These are phyloP conservation scores for Tenthredo amoena DNA, from an alignment of 2,888 invertebrate genomes.

Conservation along the genomic window DNA sequence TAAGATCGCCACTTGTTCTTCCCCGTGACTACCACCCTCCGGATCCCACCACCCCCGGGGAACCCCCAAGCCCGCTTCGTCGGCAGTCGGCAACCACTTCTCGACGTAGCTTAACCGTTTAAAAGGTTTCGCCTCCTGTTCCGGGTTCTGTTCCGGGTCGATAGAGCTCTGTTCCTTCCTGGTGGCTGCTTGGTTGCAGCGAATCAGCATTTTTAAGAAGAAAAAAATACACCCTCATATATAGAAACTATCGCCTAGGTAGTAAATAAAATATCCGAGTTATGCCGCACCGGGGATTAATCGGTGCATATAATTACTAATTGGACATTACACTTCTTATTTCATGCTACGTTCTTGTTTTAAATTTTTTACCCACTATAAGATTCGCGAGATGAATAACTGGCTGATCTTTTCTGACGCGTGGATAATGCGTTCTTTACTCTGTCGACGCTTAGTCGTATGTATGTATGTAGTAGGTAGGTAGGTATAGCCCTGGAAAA, in stretches of 20 bases:
- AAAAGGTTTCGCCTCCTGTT: constrained; percentile 52
- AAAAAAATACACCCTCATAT: not conserved
- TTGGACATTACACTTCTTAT: too few relatives aligned
- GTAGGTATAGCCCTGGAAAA: not conserved
- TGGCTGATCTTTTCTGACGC: constrained; percentile 9
- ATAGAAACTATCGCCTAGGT: not conserved
- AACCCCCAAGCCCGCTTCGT: not conserved
- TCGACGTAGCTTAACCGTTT: constrained; percentile 51
- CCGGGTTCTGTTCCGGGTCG: constrained; percentile 51
- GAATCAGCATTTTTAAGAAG: constrained; percentile 17
- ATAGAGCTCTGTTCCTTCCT: constrained; percentile 48
- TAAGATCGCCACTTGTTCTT: constrained; percentile 46
- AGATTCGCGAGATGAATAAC: not conserved
- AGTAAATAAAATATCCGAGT: not conserved
- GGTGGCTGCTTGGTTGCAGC: constrained; percentile 16
- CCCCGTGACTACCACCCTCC: constrained; percentile 24
- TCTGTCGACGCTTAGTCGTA: not conserved
- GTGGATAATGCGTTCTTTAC: constrained; percentile 10
- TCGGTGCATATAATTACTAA: too few relatives aligned
- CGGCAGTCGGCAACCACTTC: constrained; percentile 47
- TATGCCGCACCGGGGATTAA: too few relatives aligned
- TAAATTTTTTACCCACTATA: not conserved
- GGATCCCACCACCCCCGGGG: not conserved
- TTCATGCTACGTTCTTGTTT: too few relatives aligned
- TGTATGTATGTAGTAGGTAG: too few relatives aligned